Evolutionary conservation across 1,140 invertebrate species (phyloP), one percentile per base, ranked within the genome.

Genomic region (Zaprionus ornatus): DNA sequence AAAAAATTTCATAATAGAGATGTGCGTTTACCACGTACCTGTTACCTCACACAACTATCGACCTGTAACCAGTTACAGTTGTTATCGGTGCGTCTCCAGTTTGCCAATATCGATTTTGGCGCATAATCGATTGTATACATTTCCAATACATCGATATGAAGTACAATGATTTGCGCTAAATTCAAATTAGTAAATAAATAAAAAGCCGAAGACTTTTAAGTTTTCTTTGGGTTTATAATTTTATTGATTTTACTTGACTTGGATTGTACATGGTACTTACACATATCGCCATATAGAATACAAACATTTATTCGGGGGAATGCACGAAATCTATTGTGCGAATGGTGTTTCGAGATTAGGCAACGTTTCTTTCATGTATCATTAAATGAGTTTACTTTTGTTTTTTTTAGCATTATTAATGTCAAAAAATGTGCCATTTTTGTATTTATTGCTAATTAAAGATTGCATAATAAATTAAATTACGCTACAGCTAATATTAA

Each of bases 401-500:
- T 52, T 29, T 10, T 29, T 29, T 29, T 29, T 29, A 29, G 29
- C 29, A 32, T 32, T 32, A 60, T 75, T 45, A 64, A 59, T 64
- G 73, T 71, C 73, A 75, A 75, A 64, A 73, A 71, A 64, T 70
- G 73, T 75, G 73, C 73, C 73, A 64, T 71, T 55, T 12, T 57
- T 55, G 12, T 57, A 25, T 75, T 75, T 75, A 75, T 75, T 75
- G 61, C 73, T 71, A 75, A 69, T 75, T 71, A 54, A 75, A 75
- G 73, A 75, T 75, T 75, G 73, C 73, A 75, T 75, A 75, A 75
- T 75, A 75, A 75, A 75, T 75, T 75, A 75, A 88, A 88, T 88
- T 84, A 81, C 85, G 79, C 85, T 88, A 88, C 69, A 72, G 77
- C 83, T 87, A 87, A 75, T 88, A 86, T 86, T 87, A 87, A 72